Conservation (phyloP, 1,140 invertebrate species). For the Megathymus violae region DNA sequence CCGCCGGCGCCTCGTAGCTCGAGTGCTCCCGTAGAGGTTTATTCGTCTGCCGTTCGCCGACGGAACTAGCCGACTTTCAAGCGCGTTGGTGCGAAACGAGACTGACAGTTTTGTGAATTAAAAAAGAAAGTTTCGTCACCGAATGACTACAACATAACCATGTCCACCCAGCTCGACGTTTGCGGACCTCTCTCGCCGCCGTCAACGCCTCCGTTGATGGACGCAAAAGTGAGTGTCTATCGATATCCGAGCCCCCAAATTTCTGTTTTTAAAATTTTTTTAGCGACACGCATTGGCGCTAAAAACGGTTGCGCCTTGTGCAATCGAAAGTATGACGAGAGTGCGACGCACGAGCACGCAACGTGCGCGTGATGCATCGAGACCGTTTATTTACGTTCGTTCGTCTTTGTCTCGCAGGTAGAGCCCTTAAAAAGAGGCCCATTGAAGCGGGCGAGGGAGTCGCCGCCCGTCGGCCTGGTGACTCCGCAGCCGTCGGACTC, state of each 20-base stretch:
- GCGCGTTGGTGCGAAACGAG: slow-evolving; percentile 43
- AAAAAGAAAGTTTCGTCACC: slow-evolving; percentile 72
- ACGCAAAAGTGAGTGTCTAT: slow-evolving; percentile 78
- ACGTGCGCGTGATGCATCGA: slow-evolving; percentile 61
- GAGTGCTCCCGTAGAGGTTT: too few relatives aligned
- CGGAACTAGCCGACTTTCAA: slow-evolving; percentile 58
- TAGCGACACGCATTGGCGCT: slow-evolving; percentile 10
- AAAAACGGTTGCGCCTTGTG: slow-evolving; percentile 51
- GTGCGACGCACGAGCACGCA: slow-evolving; percentile 65
- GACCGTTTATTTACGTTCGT: slow-evolving; percentile 66
- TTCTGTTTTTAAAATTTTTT: slow-evolving; percentile 30
- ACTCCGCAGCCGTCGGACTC: slow-evolving; percentile 86
- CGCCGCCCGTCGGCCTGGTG: slow-evolving; percentile 66
- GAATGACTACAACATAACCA: slow-evolving; percentile 66
- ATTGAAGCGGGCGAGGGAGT: slow-evolving; percentile 64
- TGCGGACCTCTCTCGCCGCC: slow-evolving; percentile 82
- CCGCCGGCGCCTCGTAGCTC: too few relatives aligned
- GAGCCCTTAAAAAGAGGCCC: slow-evolving; percentile 73
- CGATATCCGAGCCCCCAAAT: slow-evolving; percentile 33
- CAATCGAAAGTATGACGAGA: slow-evolving; percentile 67
- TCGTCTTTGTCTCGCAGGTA: slow-evolving; percentile 78
- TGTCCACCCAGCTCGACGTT: slow-evolving; percentile 75
- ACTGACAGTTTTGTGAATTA: slow-evolving; percentile 75
- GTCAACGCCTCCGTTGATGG: slow-evolving; percentile 80
- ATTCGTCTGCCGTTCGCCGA: slow-evolving; percentile 73